Conservation (phyloP, 1,140 invertebrate genomes). For the Drosophila quadrilineata region DNA sequence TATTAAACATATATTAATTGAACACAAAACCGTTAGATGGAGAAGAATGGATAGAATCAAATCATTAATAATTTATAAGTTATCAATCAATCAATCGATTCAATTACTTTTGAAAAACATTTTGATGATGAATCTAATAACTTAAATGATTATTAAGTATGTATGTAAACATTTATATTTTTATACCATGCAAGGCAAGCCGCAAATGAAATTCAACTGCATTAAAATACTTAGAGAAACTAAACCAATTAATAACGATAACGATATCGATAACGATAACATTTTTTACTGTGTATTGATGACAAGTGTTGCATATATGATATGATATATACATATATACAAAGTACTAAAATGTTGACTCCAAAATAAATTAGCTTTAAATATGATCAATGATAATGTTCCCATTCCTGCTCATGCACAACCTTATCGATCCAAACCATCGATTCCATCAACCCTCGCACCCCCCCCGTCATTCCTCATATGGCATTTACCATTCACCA, state of each 20-base stretch:
- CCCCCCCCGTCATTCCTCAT: neutral
- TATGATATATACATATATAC: slow-evolving; percentile 26
- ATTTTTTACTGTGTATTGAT: slow-evolving; percentile 64
- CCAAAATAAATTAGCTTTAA: slow-evolving; percentile 72
- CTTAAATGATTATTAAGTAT: slow-evolving; percentile 69
- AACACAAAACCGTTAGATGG: slow-evolving; percentile 2
- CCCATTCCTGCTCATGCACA: slow-evolving; percentile 19
- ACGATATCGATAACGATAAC: slow-evolving; percentile 38
- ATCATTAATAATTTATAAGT: slow-evolving; percentile 41
- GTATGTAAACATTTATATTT: slow-evolving; percentile 79
- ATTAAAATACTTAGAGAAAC: slow-evolving; percentile 43
- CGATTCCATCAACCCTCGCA: neutral
- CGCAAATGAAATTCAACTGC: slow-evolving; percentile 52
- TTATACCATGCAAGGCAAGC: slow-evolving; percentile 73
- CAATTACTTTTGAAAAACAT: slow-evolving; percentile 40
- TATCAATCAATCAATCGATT: slow-evolving; percentile 40
- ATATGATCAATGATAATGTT: slow-evolving; percentile 29
- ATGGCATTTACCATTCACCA: neutral
- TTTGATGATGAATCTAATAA: slow-evolving; percentile 48
- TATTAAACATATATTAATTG: slow-evolving; percentile 23
- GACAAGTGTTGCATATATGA: slow-evolving; percentile 26
- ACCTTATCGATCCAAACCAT: too few species aligned
- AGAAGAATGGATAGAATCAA: too few species aligned
- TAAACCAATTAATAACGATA: slow-evolving; percentile 23
- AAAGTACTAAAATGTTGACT: slow-evolving; percentile 36